Evolutionary conservation across 2,888 invertebrate species (phyloP), one percentile per base, ranked within the genome.

Genomic region (Phyto melanocephala): DNA sequence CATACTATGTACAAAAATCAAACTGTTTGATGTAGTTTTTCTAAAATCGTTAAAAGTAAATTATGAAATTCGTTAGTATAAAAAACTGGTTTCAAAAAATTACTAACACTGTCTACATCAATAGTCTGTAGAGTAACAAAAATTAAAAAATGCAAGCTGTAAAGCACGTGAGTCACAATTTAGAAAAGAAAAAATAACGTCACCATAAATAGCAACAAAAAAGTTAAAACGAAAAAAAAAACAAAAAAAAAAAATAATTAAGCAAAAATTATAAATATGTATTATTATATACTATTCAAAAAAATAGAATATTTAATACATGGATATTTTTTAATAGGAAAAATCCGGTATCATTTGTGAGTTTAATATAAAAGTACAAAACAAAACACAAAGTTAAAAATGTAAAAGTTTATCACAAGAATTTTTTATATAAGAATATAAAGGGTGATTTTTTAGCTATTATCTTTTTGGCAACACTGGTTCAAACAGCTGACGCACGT

Each of bases 161-260:
- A 76, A 42, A 74, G 24, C 80, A 76, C 65, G 71, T 80, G 80
- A 80, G 76, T 80, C 80, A 80, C 71, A 70, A 47, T 65, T 60
- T 60, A 22, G n/a, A 70, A 75, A 71, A 15, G 10, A 42, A 71
- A 15, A 75, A 58, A 63, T 65, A 75, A 68, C 75, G 71, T 76
- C 80, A 76, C 65, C 76, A 80, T 65, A 24, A 52, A 65, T 45
- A 68, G n/a, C 56, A 75, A 22, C 40, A 70, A 42, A 52, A 58
- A 52, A 67, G 28, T 28, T 6, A 35, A 63, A 2, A 47, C n/a
- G 15, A 35, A 28, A 63, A 65, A 54, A 45, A 42, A 42, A 37
- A 56, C 65, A 13, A 65, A 37, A 33, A 42, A 76, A 2, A 54
- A 7, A 13, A 24, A 42, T 28, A 15, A 52, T 37, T 52, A 24